Percentiles rank a stretch among this genome's conserved stretches.
phyloP scores from a whole-genome alignment of 2,888 invertebrate species.

The Erebia palarica region DNA sequence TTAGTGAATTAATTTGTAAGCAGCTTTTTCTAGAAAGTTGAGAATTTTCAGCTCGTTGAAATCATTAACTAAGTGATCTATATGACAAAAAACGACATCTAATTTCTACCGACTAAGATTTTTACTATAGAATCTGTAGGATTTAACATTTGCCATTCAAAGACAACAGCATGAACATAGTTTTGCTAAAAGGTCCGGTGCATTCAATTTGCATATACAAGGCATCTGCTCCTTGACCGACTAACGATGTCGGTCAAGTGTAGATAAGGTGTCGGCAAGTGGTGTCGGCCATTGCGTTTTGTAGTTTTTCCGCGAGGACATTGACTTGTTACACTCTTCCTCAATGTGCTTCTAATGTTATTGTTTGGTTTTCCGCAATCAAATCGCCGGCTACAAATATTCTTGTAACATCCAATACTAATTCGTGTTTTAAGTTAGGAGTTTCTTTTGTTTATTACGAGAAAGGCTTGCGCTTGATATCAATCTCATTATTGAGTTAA shows the following conservation, averaged over 20 bases:
- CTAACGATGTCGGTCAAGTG: conserved; percentile 34
- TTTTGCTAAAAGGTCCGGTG: conserved; percentile 13
- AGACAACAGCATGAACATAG: neutral
- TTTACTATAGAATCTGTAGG: neutral
- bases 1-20: too few species aligned
- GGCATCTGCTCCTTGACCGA: conserved; percentile 38
- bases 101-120: neutral
- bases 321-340: conserved; percentile 34
- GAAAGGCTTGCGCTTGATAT: too few species aligned
- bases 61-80: neutral
- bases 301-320: conserved; percentile 32
- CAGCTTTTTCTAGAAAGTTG: too few species aligned
- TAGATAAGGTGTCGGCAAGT: conserved; percentile 23
- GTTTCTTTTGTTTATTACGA: neutral
- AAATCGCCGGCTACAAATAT: neutral
- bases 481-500: too few species aligned
- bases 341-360: conserved; percentile 32
- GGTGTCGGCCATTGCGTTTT: conserved; percentile 1
- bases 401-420: neutral
- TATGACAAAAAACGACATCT: neutral
- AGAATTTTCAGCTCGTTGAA: neutral
- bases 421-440: neutral
- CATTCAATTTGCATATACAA: conserved; percentile 17
- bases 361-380: conserved; percentile 14
- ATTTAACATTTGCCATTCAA: neutral